Evolutionary conservation across 2,113 vertebrate species (phyloP).

Genomic region (Perca fluviatilis): DNA sequence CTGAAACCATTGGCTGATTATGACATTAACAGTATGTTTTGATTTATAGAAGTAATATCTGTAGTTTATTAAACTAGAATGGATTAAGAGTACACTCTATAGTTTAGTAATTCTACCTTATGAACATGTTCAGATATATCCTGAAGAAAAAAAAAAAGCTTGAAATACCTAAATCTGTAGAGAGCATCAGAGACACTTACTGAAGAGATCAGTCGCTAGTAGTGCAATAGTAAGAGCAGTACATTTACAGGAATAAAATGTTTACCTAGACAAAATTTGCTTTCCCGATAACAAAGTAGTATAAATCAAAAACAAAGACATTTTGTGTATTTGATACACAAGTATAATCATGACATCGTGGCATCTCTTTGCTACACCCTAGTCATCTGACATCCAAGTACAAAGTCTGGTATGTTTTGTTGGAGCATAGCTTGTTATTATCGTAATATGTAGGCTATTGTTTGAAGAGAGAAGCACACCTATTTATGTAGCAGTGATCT

Average conservation of each 20-base stretch:
- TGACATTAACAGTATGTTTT: conserved; percentile 50
- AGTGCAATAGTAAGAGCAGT: not conserved
- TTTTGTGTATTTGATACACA: not conserved
- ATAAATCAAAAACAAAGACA: not conserved
- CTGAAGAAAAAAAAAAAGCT: conserved; percentile 14
- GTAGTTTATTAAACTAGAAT: conserved; percentile 36
- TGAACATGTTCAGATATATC: conserved; percentile 24
- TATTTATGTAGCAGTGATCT: not conserved
- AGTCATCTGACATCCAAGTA: not conserved
- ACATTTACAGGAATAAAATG: not conserved
- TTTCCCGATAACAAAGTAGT: not conserved
- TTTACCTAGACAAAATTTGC: not conserved
- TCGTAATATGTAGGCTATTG: not conserved
- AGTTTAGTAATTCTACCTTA: conserved; percentile 23
- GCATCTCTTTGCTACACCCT: not conserved
- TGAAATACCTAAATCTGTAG: conserved; percentile 23
- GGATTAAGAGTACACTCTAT: conserved; percentile 13
- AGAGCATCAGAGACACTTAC: not conserved
- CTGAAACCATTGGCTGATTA: conserved; percentile 50
- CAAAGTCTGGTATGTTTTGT: not conserved
- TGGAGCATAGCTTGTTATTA: not conserved
- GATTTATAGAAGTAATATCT: conserved; percentile 64
- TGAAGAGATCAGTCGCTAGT: not conserved
- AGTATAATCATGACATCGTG: not conserved
- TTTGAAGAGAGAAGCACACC: not conserved